Conservation (phyloP, 2,888 invertebrate genomes). For the Arctia plantaginis region DNA sequence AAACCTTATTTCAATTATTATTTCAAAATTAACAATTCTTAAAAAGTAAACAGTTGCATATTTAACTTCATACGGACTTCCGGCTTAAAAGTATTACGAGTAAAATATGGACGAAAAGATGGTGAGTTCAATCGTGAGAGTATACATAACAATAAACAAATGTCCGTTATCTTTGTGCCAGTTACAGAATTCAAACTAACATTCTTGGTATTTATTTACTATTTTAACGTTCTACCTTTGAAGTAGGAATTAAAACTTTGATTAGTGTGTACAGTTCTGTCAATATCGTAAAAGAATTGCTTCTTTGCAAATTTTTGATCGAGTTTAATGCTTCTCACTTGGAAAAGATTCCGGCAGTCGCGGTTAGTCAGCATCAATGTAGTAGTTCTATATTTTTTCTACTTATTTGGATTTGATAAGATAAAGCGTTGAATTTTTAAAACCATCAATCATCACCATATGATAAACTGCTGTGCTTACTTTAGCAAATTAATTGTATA, state of each 20-base stretch:
- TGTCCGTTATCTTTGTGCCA: background rate
- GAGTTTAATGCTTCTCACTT: background rate
- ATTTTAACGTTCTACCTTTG: background rate
- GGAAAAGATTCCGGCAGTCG: background rate
- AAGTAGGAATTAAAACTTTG: background rate
- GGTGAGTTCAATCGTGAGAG: conserved; percentile 1
- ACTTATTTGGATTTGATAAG: background rate
- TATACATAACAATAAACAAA: background rate
- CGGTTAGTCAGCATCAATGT: background rate
- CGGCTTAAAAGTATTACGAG: background rate
- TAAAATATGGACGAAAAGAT: background rate
- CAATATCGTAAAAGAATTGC: background rate
- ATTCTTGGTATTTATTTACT: background rate
- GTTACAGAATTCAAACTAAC: background rate
- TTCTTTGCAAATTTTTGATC: background rate
- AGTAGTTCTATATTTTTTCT: background rate
- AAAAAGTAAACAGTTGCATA: conserved; percentile 10
- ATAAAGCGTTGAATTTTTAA: background rate
- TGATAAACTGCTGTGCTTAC: background rate
- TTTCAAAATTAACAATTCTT: conserved; percentile 24
- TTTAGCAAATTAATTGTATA: too few species aligned
- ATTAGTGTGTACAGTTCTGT: background rate
- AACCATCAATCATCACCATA: background rate
- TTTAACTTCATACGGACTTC: conserved; percentile 8
- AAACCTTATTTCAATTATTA: conserved; percentile 26